These are phyloP conservation scores for Myotis pilosus DNA, from an alignment of 2,797 vertebrate genomes.

Conservation along the genomic window DNA sequence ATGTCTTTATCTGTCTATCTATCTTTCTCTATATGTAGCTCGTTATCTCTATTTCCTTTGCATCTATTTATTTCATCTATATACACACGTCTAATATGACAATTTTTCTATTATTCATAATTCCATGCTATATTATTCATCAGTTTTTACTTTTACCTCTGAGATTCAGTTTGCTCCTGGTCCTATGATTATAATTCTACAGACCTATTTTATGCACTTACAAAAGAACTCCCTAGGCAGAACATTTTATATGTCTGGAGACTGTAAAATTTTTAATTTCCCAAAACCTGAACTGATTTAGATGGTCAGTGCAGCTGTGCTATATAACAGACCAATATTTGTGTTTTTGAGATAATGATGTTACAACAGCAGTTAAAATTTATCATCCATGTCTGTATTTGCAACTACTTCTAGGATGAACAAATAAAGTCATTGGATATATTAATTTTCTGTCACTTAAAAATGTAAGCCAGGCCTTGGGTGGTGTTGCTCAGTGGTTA, in stretches of 20 bases:
- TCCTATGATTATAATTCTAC: background rate
- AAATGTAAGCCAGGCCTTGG: background rate
- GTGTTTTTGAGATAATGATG: constrained; percentile 48
- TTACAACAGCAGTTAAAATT: background rate
- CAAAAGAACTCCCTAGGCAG: background rate
- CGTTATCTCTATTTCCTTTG: background rate
- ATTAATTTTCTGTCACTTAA: constrained; percentile 11
- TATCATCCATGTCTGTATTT: background rate
- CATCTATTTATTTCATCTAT: background rate
- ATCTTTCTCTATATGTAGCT: background rate
- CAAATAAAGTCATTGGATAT: background rate
- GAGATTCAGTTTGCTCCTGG: background rate
- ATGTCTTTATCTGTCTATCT: background rate
- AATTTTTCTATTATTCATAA: background rate
- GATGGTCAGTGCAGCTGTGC: background rate
- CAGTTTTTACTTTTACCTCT: background rate
- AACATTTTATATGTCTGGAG: constrained; percentile 12
- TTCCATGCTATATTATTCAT: background rate
- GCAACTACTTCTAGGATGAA: background rate
- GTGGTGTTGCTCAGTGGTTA: background rate
- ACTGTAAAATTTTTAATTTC: constrained; percentile 39
- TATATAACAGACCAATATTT: background rate
- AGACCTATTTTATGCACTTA: background rate
- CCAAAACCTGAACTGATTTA: constrained; percentile 1
- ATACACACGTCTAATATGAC: background rate